Conservation (phyloP, 2,113 vertebrate genomes). For the Trinectes maculatus region DNA sequence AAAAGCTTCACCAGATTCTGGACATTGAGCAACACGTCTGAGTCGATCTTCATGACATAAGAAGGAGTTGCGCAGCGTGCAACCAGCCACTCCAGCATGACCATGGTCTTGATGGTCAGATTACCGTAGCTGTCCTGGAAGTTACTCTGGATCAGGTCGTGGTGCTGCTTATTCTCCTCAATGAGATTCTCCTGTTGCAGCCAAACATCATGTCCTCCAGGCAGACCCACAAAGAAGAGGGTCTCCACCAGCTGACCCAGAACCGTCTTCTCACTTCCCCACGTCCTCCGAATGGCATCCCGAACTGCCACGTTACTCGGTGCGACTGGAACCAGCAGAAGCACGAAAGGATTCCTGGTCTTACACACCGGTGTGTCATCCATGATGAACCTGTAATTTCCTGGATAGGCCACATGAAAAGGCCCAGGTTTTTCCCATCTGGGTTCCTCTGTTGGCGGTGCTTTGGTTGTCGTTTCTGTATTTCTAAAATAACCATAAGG, state of each 20-base stretch:
- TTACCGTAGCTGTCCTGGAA: slow-evolving; percentile 80
- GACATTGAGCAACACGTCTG: slow-evolving; percentile 89
- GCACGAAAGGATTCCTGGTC: slow-evolving; percentile 67
- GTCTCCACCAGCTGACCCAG: slow-evolving; percentile 52
- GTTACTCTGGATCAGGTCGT: slow-evolving; percentile 82
- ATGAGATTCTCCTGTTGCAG: slow-evolving; percentile 32
- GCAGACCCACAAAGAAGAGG: slow-evolving; percentile 75
- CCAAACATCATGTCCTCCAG: slow-evolving; percentile 1
- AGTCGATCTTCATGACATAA: slow-evolving; percentile 89
- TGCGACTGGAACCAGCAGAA: slow-evolving; percentile 73
- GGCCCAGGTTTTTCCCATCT: slow-evolving; percentile 35
- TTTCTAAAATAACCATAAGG: too few relatives aligned
- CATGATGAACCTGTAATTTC: slow-evolving; percentile 75
- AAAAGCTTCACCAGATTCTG: slow-evolving; percentile 88
- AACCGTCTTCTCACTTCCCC: slow-evolving; percentile 75
- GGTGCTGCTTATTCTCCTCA: slow-evolving; percentile 69
- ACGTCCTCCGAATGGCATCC: slow-evolving; percentile 74
- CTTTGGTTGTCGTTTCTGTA: neutral
- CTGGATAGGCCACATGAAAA: slow-evolving; percentile 70
- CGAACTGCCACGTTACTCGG: slow-evolving; percentile 32
- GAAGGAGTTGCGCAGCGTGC: slow-evolving; percentile 69
- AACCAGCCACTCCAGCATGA: slow-evolving; percentile 84
- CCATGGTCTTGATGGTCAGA: slow-evolving; percentile 83
- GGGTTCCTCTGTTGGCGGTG: neutral
- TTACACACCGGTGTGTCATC: slow-evolving; percentile 67